These are phyloP conservation scores for Heterocephalus glaber DNA, from an alignment of 2,113 vertebrate species.

Conservation along the genomic window DNA sequence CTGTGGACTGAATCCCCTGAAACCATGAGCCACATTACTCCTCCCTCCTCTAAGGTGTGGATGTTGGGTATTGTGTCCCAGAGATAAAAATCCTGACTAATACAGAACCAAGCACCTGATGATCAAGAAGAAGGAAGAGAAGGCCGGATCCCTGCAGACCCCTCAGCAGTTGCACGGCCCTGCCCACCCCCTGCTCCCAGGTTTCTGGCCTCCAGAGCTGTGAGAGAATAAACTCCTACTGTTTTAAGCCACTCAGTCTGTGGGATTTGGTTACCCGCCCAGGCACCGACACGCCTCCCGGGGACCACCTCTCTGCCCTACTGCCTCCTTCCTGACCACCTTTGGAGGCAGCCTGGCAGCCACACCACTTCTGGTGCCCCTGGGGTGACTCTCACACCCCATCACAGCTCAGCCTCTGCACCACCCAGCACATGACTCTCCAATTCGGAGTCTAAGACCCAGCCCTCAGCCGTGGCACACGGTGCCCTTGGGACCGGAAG, in stretches of 20 bases:
- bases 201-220: neutral
- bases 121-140: too few species aligned
- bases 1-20: neutral
- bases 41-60: neutral
- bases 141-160: too few species aligned
- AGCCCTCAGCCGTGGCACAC: neutral
- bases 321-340: neutral
- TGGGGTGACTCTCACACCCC: rapidly evolving
- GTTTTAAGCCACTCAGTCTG: too few species aligned
- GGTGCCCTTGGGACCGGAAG: rapidly evolving
- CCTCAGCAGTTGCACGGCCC: rapidly evolving
- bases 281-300: rapidly evolving
- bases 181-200: rapidly evolving
- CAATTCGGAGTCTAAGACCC: neutral
- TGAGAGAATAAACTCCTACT: neutral
- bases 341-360: neutral
- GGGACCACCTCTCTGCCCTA: rapidly evolving
- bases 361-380: neutral
- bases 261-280: neutral
- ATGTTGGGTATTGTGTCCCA: neutral
- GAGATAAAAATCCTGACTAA: neutral
- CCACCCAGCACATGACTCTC: neutral
- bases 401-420: too few species aligned
- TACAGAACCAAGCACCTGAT: neutral
- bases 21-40: neutral